These are phyloP conservation scores for Crenichthys baileyi DNA, from an alignment of 2,797 vertebrate genomes.

Conservation along the genomic window DNA sequence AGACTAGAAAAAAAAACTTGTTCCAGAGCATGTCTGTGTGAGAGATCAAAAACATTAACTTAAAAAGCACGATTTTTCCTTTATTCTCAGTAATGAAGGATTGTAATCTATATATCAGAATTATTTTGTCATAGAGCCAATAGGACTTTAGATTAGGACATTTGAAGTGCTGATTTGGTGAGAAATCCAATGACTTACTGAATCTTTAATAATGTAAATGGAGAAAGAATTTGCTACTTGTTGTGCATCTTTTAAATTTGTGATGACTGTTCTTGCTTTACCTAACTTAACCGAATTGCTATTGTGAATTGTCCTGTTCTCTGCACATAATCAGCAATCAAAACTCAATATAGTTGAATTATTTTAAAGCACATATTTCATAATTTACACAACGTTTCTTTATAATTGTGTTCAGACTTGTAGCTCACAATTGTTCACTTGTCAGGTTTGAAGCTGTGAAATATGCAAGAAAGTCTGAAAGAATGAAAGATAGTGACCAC, in stretches of 20 bases:
- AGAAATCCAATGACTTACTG: slow-evolving; percentile 48
- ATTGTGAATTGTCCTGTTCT: too few species aligned
- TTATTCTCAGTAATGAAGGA: slow-evolving; percentile 35
- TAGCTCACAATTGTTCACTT: too few species aligned
- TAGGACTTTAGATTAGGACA: slow-evolving; percentile 16
- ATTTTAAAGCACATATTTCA: not conserved
- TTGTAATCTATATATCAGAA: not conserved
- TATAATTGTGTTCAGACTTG: too few species aligned
- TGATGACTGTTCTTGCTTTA: slow-evolving; percentile 15
- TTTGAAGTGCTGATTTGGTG: slow-evolving; percentile 27
- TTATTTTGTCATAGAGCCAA: slow-evolving; percentile 20
- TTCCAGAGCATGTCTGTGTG: slow-evolving; percentile 36
- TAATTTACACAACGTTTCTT: not conserved
- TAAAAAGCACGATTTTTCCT: slow-evolving; percentile 25
- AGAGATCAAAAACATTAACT: slow-evolving; percentile 14
- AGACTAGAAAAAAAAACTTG: slow-evolving; percentile 59
- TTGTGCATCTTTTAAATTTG: slow-evolving; percentile 14
- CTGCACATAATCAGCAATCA: not conserved
- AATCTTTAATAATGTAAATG: slow-evolving; percentile 45
- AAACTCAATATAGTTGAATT: not conserved
- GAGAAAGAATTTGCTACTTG: slow-evolving; percentile 24
- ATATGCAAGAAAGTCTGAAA: too few species aligned
- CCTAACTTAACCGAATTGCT: not conserved
- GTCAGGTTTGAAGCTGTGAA: too few species aligned
- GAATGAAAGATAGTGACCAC: too few species aligned